Evolutionary conservation across 2,113 vertebrate genomes (phyloP), one percentile per base, ranked within the genome.

Genomic region (Carollia perspicillata): DNA sequence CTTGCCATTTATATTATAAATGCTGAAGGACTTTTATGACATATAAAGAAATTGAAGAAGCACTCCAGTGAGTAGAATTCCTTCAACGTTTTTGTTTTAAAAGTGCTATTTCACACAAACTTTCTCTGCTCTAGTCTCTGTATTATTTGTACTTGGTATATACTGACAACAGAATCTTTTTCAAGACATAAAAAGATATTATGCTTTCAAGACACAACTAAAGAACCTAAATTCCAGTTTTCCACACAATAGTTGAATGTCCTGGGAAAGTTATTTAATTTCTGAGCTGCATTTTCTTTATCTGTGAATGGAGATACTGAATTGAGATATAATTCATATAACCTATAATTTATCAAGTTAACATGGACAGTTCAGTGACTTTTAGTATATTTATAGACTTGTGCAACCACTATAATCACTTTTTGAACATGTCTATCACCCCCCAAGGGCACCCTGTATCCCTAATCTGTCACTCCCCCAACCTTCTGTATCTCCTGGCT

Each of bases 241-340:
- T 69, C 68, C 6, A 3, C 33, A 65, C 49, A 75, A 30, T 55
- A 26, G 18, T 40, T 47, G 28, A 30, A 58, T 23, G 53, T 65
- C 8, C 75, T 65, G 44, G 63, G 53, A 35, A 84, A 71, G 63
- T 90, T 78, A 28, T 7, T 93, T 79, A n/a, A 68, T 88, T 83
- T 42, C 51, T 77, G 55, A 68, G 23, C 26, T 84, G 84, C 6
- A 28, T 74, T 96, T 88, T 87, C 68, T 16, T 84, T 69, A 69
- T 84, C 44, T 47, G 37, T 72, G 55, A 77, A 68, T 55, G 9
- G 55, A 71, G 12, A 68, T 58, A 37, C 1, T 33, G 58, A 53
- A 35, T 58, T n/a, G 37, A 81, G 49, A 69, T 71, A 69, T 42
- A 23, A 40, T 35, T 58, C 63, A 55, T 22, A 55, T 55, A 35